Evolutionary conservation across 1,140 invertebrate genomes (phyloP).

Genomic region (Lucilia cuprina): DNA sequence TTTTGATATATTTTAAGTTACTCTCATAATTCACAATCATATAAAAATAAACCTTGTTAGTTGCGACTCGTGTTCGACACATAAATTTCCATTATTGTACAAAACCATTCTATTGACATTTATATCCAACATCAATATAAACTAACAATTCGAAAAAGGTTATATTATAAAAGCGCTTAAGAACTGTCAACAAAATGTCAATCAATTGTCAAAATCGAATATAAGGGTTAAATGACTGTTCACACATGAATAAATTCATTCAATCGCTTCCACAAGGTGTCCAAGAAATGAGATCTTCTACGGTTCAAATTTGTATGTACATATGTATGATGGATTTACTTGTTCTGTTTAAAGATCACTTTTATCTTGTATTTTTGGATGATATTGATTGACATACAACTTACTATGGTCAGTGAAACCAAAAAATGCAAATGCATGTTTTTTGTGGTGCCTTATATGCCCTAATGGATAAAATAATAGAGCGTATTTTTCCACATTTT

Average conservation of each 20-base stretch:
- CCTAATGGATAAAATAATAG: no score
- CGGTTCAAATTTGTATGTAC: background rate
- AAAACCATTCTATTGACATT: background rate
- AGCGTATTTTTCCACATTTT: no score
- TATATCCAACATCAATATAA: background rate
- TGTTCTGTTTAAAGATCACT: background rate
- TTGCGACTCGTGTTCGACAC: no score
- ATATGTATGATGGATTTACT: background rate
- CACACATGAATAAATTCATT: background rate
- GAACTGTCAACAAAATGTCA: conserved; percentile 27
- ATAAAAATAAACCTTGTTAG: no score
- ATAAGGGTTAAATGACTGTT: conserved; percentile 20
- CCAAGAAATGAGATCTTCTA: background rate
- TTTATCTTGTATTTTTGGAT: background rate
- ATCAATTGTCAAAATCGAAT: conserved; percentile 27
- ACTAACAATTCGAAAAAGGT: background rate
- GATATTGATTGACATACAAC: conserved; percentile 16
- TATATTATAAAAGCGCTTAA: conserved; percentile 26
- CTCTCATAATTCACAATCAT: no score
- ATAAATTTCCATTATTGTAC: no score
- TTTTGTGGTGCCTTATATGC: no score
- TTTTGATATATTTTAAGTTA: no score
- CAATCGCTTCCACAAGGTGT: background rate
- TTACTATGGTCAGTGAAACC: background rate
- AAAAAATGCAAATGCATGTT: background rate